These are phyloP conservation scores for Orthosia gracilis DNA, from an alignment of 2,888 invertebrate species.

Conservation along the genomic window DNA sequence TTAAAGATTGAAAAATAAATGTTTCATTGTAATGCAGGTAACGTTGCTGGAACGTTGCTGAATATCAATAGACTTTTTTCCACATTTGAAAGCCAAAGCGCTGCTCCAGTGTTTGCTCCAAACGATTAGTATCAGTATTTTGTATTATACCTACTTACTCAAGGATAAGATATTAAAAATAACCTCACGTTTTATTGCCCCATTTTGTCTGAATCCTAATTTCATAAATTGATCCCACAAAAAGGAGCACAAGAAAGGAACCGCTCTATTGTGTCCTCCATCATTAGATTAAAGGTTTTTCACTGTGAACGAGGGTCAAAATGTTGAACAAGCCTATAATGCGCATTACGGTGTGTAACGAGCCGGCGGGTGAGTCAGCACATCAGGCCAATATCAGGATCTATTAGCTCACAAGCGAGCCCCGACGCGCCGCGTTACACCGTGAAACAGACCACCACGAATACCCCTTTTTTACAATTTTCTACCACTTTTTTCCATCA, in stretches of 20 bases:
- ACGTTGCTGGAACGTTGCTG: too few species aligned
- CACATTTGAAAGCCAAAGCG: not conserved
- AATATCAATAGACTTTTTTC: not conserved
- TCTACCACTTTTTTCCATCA: slow-evolving; percentile 72
- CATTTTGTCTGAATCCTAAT: slow-evolving; percentile 42
- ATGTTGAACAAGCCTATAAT: slow-evolving; percentile 69
- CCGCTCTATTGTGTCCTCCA: slow-evolving; percentile 62
- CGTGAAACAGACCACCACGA: slow-evolving; percentile 89
- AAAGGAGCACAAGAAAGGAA: slow-evolving; percentile 56
- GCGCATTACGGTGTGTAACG: slow-evolving; percentile 72
- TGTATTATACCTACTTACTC: not conserved
- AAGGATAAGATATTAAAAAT: slow-evolving; percentile 29
- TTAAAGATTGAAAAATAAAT: not conserved
- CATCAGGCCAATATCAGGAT: slow-evolving; percentile 84
- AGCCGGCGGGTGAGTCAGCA: slow-evolving; percentile 85
- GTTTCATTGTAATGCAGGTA: not conserved
- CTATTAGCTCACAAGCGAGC: slow-evolving; percentile 86
- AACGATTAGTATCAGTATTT: slow-evolving; percentile 16
- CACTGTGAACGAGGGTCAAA: slow-evolving; percentile 61
- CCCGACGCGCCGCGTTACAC: slow-evolving; percentile 83
- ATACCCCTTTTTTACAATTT: slow-evolving; percentile 82
- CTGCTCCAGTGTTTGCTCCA: not conserved
- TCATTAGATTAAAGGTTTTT: slow-evolving; percentile 68
- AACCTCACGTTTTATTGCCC: slow-evolving; percentile 28
- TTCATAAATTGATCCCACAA: slow-evolving; percentile 58